These are phyloP conservation scores for Torymus texanus DNA, from an alignment of 2,888 invertebrate genomes.

Conservation along the genomic window DNA sequence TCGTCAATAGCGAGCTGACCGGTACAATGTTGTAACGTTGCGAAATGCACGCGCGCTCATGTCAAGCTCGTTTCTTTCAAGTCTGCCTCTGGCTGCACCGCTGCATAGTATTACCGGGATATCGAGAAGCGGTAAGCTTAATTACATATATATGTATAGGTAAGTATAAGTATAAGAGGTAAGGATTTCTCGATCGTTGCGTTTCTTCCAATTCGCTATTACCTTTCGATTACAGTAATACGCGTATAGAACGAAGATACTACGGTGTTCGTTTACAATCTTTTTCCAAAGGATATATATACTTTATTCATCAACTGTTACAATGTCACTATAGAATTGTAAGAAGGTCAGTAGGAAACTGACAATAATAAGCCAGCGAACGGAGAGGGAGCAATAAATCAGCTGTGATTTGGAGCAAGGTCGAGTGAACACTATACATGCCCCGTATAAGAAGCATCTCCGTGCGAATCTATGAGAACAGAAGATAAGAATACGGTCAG, in stretches of 20 bases:
- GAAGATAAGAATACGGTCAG: background rate
- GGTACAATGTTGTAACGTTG: constrained; percentile 55
- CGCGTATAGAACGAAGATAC: too few relatives aligned
- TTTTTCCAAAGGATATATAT: too few relatives aligned
- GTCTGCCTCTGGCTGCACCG: constrained; percentile 21
- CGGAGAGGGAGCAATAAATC: too few relatives aligned
- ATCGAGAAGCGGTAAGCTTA: constrained; percentile 36
- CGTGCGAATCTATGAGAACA: background rate
- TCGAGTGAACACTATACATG: too few relatives aligned
- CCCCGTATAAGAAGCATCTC: too few relatives aligned
- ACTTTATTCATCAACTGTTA: too few relatives aligned
- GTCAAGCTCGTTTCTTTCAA: constrained; percentile 44
- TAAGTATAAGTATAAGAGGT: background rate
- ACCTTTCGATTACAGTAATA: too few relatives aligned
- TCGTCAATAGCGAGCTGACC: constrained; percentile 51
- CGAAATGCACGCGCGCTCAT: constrained; percentile 44
- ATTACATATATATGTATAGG: constrained; percentile 42
- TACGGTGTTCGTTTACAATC: too few relatives aligned
- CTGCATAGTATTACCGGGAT: background rate
- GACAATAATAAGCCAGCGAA: too few relatives aligned
- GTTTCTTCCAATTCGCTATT: background rate
- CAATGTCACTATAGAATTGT: too few relatives aligned
- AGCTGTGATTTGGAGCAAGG: too few relatives aligned
- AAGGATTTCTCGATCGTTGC: background rate
- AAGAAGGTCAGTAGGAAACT: too few relatives aligned